Conservation (phyloP, 2,113 vertebrate species). For the Notothenia rossii region DNA sequence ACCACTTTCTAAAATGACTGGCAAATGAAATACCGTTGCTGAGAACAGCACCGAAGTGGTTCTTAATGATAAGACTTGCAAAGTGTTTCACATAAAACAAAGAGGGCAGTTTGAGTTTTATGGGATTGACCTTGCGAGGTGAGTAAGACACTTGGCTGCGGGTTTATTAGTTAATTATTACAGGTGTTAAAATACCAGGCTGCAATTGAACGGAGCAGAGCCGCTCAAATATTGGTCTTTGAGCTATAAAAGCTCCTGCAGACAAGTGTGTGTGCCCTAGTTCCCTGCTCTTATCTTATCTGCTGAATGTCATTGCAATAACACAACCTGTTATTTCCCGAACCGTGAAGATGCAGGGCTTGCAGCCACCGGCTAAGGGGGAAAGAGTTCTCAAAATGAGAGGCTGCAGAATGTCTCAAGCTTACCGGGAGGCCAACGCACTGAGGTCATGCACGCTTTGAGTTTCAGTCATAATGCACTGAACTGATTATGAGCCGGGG, state of each 20-base stretch:
- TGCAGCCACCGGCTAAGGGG: conserved; percentile 19
- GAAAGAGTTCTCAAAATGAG: conserved; percentile 21
- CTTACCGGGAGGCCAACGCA: conserved; percentile 45
- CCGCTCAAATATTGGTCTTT: conserved; percentile 58
- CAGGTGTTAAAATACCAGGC: conserved; percentile 43
- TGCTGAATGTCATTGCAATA: conserved; percentile 58
- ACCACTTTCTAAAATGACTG: not conserved
- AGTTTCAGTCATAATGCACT: conserved; percentile 69
- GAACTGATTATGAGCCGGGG: conserved; percentile 67
- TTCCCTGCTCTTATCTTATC: conserved; percentile 73
- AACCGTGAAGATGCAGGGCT: conserved; percentile 51
- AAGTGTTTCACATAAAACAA: conserved; percentile 42
- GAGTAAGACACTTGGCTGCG: conserved; percentile 25
- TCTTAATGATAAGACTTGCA: conserved; percentile 16
- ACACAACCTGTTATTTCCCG: conserved; percentile 72
- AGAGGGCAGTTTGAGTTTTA: conserved; percentile 41
- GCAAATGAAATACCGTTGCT: not conserved
- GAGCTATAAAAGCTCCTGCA: conserved; percentile 52
- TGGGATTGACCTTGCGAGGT: conserved; percentile 50
- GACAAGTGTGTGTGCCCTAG: conserved; percentile 7
- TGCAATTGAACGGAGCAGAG: conserved; percentile 20
- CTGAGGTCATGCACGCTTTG: conserved; percentile 69
- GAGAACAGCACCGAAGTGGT: not conserved
- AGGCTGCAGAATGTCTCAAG: conserved; percentile 46
- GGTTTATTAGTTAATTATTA: conserved; percentile 75